Evolutionary conservation across 2,113 vertebrate species (phyloP).

Genomic region (Equus quagga): DNA sequence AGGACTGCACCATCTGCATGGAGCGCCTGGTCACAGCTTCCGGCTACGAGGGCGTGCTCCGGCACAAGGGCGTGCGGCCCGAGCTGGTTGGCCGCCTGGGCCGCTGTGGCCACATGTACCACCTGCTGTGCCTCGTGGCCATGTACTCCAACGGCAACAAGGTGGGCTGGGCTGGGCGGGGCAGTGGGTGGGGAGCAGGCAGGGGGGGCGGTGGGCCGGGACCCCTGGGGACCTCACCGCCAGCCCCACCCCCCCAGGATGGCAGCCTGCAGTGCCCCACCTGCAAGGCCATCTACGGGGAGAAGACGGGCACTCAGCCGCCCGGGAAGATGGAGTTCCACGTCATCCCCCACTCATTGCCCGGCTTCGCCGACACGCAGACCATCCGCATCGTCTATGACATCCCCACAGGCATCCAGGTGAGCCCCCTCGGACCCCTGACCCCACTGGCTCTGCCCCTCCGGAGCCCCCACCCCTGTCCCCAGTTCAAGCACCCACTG

Average conservation of each 20-base stretch:
- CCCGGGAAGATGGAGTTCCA: slow-evolving; percentile 99
- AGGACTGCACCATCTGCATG: slow-evolving; percentile 97
- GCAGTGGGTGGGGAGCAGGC: rapidly evolving
- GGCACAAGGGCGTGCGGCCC: slow-evolving; percentile 92
- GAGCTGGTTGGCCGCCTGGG: slow-evolving; percentile 97
- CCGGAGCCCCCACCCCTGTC: rapidly evolving
- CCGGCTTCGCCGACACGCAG: slow-evolving; percentile 93
- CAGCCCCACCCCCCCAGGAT: slow-evolving; percentile 86
- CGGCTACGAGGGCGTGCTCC: slow-evolving; percentile 95
- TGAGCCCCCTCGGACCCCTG: slow-evolving; percentile 61
- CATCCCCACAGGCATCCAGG: slow-evolving; percentile 97
- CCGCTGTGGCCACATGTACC: slow-evolving; percentile 97
- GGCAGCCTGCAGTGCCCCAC: slow-evolving; percentile 98
- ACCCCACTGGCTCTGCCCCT: rapidly evolving
- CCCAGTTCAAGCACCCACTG: background rate
- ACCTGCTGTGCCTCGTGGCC: slow-evolving; percentile 97
- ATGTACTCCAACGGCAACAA: slow-evolving; percentile 94
- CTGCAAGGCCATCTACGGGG: slow-evolving; percentile 98
- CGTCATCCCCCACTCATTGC: slow-evolving; percentile 96
- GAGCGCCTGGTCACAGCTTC: slow-evolving; percentile 94
- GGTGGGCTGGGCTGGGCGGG: slow-evolving; percentile 44
- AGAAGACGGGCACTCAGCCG: slow-evolving; percentile 97
- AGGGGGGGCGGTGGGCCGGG: background rate
- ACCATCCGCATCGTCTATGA: slow-evolving; percentile 98
- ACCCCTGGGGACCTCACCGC: background rate